Conservation (phyloP, 2,113 vertebrate genomes). For the Siphamia tubifer region DNA sequence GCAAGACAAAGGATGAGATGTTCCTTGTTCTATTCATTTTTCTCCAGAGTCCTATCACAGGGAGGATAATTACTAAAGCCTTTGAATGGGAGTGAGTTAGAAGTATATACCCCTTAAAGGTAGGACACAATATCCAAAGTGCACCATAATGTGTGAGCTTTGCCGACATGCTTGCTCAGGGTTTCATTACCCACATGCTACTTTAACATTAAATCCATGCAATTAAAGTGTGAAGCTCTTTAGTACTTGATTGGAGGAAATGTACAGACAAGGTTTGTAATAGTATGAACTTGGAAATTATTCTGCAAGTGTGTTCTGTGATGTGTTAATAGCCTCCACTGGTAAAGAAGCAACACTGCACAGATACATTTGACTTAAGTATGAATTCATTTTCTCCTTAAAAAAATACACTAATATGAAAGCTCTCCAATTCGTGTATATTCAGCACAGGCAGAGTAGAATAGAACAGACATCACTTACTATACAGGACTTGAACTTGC, state of each 20-base stretch:
- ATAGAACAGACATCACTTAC: background rate
- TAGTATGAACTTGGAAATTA: background rate
- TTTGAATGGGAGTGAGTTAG: slow-evolving; percentile 39
- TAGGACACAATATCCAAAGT: background rate
- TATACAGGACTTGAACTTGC: background rate
- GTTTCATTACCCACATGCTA: background rate
- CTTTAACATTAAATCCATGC: background rate
- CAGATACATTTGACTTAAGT: background rate
- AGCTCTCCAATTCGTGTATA: background rate
- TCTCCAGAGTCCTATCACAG: slow-evolving; percentile 38
- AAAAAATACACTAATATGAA: background rate
- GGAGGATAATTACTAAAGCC: slow-evolving; percentile 55
- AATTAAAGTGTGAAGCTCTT: background rate
- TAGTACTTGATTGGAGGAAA: background rate
- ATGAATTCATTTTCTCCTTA: too few relatives aligned
- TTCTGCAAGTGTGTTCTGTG: background rate
- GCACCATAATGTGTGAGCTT: slow-evolving; percentile 3
- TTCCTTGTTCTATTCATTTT: slow-evolving; percentile 51
- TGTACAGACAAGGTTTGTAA: background rate
- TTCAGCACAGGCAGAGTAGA: background rate
- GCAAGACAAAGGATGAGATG: slow-evolving; percentile 53
- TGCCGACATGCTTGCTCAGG: background rate
- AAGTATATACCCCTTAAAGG: slow-evolving; percentile 5
- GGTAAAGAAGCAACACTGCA: background rate
- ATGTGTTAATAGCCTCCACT: background rate